Percentiles rank a stretch among this genome's conserved stretches.
phyloP scores from a whole-genome alignment of 2,113 vertebrate species.

The Parus major region DNA sequence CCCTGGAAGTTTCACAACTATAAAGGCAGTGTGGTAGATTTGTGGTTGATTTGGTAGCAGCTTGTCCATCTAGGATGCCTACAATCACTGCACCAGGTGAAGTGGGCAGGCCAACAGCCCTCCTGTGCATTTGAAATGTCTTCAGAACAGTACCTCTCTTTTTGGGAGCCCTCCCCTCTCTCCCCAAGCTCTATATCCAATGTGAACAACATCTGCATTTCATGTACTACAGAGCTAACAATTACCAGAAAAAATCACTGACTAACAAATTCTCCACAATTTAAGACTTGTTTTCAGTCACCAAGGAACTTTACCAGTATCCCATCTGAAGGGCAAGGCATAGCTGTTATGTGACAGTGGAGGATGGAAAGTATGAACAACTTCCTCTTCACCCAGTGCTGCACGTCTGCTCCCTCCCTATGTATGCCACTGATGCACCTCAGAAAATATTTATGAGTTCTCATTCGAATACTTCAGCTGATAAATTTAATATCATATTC shows the following conservation, averaged over 20 bases:
- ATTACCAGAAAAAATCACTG: background rate
- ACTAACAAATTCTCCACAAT: background rate
- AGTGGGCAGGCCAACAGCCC: background rate
- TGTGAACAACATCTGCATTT: background rate
- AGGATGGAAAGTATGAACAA: background rate
- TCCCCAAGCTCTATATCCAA: rapidly evolving
- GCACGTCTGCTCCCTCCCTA: background rate
- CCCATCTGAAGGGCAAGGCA: background rate
- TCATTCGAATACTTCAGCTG: constrained; percentile 62
- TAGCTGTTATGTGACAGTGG: background rate
- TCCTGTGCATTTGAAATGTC: background rate
- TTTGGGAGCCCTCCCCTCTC: background rate
- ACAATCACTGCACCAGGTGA: rapidly evolving
- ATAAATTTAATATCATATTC: constrained; percentile 71
- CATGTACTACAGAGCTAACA: background rate
- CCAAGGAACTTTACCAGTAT: background rate
- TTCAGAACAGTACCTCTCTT: background rate
- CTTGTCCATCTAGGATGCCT: background rate
- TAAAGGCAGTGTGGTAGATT: background rate
- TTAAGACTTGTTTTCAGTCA: background rate
- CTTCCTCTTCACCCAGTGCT: background rate
- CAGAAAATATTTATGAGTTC: constrained; percentile 68
- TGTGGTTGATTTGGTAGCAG: background rate
- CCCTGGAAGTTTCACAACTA: background rate
- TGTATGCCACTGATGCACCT: constrained; percentile 20